Conservation (phyloP, 2,797 vertebrate genomes). For the Melanotaenia nigrans region DNA sequence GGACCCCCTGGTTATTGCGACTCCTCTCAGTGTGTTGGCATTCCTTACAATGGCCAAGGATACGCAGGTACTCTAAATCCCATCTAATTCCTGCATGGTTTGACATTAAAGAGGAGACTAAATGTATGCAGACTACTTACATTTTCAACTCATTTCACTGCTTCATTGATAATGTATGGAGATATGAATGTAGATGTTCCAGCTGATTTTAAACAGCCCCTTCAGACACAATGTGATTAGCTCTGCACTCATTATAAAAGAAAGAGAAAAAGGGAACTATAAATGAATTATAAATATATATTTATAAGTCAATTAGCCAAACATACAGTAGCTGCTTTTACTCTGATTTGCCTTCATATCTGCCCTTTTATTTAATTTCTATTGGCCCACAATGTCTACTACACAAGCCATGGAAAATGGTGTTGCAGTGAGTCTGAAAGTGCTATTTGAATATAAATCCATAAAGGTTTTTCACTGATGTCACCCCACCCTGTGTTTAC, state of each 20-base stretch:
- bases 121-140: conserved; percentile 70
- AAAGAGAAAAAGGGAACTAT: no score
- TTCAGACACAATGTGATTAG: neutral
- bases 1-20: conserved; percentile 97
- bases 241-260: neutral
- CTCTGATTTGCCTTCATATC: neutral
- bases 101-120: conserved; percentile 42
- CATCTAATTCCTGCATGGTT: conserved; percentile 64
- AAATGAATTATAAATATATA: neutral
- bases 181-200: conserved; percentile 40
- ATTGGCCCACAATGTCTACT: neutral
- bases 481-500: no score
- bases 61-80: conserved; percentile 89
- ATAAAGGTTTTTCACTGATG: neutral
- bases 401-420: neutral
- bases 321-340: neutral
- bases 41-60: conserved; percentile 99
- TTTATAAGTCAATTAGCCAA: neutral
- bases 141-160: conserved; percentile 58
- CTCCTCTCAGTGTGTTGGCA: conserved; percentile 97
- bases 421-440: conserved; percentile 6
- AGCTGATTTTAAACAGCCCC: neutral
- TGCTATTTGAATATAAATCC: neutral
- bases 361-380: neutral
- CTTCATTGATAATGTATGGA: conserved; percentile 68